Evolutionary conservation across 2,888 invertebrate species (phyloP).

Genomic region (Drepanosiphum platanoidis): DNA sequence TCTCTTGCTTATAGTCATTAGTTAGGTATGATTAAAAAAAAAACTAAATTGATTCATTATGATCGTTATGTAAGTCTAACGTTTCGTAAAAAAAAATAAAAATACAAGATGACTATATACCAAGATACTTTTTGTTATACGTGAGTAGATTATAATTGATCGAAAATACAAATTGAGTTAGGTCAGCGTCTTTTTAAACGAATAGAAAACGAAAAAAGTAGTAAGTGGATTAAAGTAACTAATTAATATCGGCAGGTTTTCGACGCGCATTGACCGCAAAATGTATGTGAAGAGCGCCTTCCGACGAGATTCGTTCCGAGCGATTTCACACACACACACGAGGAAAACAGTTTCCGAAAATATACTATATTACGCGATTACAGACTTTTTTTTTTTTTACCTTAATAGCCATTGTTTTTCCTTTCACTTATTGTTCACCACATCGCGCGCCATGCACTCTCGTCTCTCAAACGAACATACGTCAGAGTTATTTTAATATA

Average conservation of each 20-base stretch:
- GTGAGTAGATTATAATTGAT: background rate
- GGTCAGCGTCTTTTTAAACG: background rate
- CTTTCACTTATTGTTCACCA: constrained; percentile 45
- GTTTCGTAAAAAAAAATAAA: too few species aligned
- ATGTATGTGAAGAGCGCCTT: background rate
- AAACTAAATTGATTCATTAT: too few species aligned
- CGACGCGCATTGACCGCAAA: constrained; percentile 3
- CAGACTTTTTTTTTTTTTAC: background rate
- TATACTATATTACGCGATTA: background rate
- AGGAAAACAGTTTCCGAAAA: constrained; percentile 22
- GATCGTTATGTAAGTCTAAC: too few species aligned
- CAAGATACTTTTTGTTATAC: too few species aligned
- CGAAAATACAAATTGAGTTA: background rate
- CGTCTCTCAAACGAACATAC: background rate
- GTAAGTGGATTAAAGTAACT: background rate
- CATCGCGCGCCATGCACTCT: background rate
- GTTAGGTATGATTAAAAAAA: too few species aligned
- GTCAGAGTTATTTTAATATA: background rate
- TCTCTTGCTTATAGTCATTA: too few species aligned
- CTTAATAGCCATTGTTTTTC: constrained; percentile 40
- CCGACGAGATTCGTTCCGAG: constrained; percentile 11
- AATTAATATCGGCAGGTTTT: background rate
- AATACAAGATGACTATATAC: too few species aligned
- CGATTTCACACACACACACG: constrained; percentile 23
- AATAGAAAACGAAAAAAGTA: too few species aligned